A percentile compares a stretch with the other conserved stretches of the same genome.
Conservation (phyloP, 2,113 vertebrate species). For the Onychorhynchus coronatus region DNA sequence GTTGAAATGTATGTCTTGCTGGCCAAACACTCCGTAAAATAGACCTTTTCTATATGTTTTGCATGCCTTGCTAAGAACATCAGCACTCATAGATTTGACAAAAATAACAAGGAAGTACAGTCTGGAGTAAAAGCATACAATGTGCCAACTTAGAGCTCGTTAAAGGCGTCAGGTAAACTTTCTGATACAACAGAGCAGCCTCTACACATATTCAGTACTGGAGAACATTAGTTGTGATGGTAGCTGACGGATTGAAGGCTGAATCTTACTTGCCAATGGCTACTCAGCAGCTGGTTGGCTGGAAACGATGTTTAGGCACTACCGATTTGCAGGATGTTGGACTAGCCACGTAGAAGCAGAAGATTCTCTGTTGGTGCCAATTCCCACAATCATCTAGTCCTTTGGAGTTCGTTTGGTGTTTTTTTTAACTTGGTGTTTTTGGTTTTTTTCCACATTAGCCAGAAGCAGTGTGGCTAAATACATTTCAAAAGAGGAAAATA, state of each 20-base stretch:
- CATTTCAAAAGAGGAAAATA: neutral
- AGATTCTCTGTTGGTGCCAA: neutral
- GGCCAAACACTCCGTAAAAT: neutral
- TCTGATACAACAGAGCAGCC: neutral
- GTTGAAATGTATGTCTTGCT: neutral
- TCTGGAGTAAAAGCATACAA: conserved; percentile 2
- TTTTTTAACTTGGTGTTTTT: neutral
- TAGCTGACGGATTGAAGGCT: neutral
- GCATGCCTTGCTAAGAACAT: neutral
- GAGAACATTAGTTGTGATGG: neutral
- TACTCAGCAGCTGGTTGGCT: neutral
- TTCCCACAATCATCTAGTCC: neutral
- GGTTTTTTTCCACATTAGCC: neutral
- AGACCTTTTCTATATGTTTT: neutral
- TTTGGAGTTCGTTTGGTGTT: neutral
- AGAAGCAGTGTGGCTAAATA: conserved; percentile 32
- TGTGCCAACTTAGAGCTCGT: neutral
- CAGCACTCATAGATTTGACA: neutral
- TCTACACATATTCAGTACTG: neutral
- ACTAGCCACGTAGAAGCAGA: neutral
- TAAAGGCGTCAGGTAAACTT: conserved; percentile 7
- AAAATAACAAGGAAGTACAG: neutral
- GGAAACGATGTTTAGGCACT: conserved; percentile 39
- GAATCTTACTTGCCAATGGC: neutral
- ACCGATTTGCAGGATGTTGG: conserved; percentile 11